Evolutionary conservation across 2,888 invertebrate species (phyloP).

Genomic region (Lacanobia oleracea): DNA sequence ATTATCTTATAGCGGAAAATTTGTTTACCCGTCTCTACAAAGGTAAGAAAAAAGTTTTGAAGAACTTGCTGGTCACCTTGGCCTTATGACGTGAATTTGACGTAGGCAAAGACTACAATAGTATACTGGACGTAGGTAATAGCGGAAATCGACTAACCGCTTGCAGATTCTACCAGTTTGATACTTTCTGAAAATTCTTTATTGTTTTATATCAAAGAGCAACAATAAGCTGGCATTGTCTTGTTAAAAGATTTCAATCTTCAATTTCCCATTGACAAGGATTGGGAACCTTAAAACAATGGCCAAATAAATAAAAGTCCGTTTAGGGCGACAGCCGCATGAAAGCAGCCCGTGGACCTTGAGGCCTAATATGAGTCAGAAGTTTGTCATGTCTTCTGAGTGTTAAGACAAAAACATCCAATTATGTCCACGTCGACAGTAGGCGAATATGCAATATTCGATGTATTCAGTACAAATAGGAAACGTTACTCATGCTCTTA

Average conservation of each 20-base stretch:
- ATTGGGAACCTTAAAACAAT: conserved; percentile 51
- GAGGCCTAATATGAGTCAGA: conserved; percentile 71
- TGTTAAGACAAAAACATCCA: conserved; percentile 72
- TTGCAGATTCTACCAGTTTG: conserved; percentile 26
- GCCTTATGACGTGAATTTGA: conserved; percentile 56
- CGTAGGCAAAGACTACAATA: too few species aligned
- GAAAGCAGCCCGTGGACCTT: conserved; percentile 66
- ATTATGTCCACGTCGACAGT: conserved; percentile 68
- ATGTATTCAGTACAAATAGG: conserved; percentile 60
- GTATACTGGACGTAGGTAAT: conserved; percentile 15
- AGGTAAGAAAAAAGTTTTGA: conserved; percentile 24
- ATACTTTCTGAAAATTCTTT: conserved; percentile 20
- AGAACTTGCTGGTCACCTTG: conserved; percentile 53
- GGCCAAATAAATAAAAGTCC: conserved; percentile 56
- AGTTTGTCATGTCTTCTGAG: conserved; percentile 63
- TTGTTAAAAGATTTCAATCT: conserved; percentile 39
- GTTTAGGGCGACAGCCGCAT: conserved; percentile 59
- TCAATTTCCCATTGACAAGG: conserved; percentile 47
- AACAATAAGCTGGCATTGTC: conserved; percentile 14
- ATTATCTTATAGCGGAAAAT: conserved; percentile 77
- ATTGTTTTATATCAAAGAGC: conserved; percentile 23
- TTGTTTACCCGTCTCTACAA: conserved; percentile 54
- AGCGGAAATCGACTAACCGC: conserved; percentile 46
- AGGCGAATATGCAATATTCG: conserved; percentile 54
- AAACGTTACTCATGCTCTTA: conserved; percentile 65